Percentiles rank a stretch among this genome's conserved stretches.
These are phyloP conservation scores for Cotesia glomerata DNA, from an alignment of 1,140 invertebrate species.

Conservation along the genomic window DNA sequence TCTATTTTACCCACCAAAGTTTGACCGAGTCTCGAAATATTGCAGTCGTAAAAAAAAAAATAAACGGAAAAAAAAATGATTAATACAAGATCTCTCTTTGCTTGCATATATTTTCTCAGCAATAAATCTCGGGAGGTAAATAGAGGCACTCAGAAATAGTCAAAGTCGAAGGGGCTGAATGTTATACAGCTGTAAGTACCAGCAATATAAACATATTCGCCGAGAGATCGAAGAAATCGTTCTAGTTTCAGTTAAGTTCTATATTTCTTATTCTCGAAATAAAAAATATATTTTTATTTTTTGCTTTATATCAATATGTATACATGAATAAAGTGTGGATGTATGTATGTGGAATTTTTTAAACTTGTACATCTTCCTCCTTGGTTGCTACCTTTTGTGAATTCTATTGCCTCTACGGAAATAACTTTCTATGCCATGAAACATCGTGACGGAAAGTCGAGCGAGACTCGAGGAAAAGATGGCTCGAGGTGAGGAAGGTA, in stretches of 20 bases:
- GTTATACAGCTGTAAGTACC: neutral
- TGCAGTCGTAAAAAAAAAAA: neutral
- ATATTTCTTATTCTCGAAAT: conserved; percentile 6
- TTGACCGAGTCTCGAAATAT: neutral
- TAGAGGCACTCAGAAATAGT: neutral
- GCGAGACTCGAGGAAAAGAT: conserved; percentile 9
- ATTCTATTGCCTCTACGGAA: conserved; percentile 15
- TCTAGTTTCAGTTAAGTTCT: neutral
- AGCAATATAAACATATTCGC: conserved; percentile 3
- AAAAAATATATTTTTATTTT: too few species aligned
- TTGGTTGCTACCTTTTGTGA: conserved; percentile 11
- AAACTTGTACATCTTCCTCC: neutral
- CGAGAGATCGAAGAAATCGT: conserved; percentile 10
- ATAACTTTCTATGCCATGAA: conserved; percentile 29
- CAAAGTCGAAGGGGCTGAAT: neutral
- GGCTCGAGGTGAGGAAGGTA: conserved; percentile 8
- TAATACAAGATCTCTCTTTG: neutral
- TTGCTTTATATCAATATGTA: too few species aligned
- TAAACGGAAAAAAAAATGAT: neutral
- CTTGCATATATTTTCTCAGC: neutral
- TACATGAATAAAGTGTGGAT: neutral
- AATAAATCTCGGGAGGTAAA: conserved; percentile 2
- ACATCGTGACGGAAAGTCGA: conserved; percentile 27
- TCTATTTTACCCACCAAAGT: neutral
- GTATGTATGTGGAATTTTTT: conserved; percentile 3